Percentiles rank a stretch among this genome's conserved stretches.
phyloP scores from a whole-genome alignment of 35 echinoderm and acorn worm genomes.

The Patiria miniata region DNA sequence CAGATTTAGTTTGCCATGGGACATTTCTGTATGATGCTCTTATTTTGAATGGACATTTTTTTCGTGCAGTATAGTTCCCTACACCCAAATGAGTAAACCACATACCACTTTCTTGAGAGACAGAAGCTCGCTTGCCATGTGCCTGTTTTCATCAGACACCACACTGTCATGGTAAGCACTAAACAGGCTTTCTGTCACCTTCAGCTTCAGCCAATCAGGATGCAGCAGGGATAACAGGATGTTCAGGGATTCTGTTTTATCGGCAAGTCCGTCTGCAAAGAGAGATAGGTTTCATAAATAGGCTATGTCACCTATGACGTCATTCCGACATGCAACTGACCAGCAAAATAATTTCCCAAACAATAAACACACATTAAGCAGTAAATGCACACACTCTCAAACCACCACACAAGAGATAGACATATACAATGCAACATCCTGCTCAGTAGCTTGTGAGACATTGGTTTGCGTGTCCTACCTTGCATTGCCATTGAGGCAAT shows the following conservation, averaged over 20 bases:
- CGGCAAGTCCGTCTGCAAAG: conserved; percentile 46
- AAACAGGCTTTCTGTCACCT: conserved; percentile 46
- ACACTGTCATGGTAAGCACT: conserved; percentile 23
- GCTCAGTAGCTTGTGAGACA: too few species aligned
- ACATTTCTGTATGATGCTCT: too few species aligned
- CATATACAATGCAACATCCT: too few species aligned
- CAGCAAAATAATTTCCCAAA: neutral
- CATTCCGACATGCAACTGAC: neutral
- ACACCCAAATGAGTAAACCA: too few species aligned
- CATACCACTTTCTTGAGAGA: conserved; percentile 55
- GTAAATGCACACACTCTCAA: too few species aligned
- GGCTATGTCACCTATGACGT: too few species aligned
- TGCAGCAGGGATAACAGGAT: conserved; percentile 46
- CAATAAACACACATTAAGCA: neutral
- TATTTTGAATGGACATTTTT: too few species aligned
- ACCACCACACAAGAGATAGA: too few species aligned
- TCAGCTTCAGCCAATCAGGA: conserved; percentile 65
- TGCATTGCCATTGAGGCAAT: neutral
- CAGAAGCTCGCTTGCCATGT: neutral
- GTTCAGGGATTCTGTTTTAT: conserved; percentile 36
- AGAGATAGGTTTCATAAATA: neutral
- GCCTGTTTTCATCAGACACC: neutral
- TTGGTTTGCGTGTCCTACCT: neutral
- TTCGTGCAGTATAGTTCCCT: too few species aligned
- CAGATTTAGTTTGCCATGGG: too few species aligned